Base-by-base conservation (phyloP, 2,113 vertebrate genomes). In the Macroglossus sobrinus region DNA sequence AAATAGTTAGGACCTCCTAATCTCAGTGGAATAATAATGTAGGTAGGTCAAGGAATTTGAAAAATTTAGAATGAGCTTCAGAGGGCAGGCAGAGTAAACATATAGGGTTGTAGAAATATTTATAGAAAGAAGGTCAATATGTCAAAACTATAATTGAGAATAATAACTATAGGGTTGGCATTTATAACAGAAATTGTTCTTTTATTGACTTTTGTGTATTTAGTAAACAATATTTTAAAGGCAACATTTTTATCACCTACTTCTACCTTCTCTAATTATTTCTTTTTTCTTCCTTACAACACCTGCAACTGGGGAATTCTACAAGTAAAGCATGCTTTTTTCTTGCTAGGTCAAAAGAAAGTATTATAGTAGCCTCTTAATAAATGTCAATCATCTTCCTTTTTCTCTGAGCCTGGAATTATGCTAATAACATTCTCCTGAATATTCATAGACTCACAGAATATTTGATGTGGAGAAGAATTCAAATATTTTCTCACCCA, bases 351-450 rank as follows among this genome's bases (percentile, higher is more conserved):
- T 95, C 92, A 96, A 97, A 97, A 97, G 30, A 93, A 88, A 93
- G 50, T 24, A 45, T 93, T 89, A 57, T 16, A 89, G 38, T 96
- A 78, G 78, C 93, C 84, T 94, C 92, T 87, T 97, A 89, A 89
- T 89, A 96, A 97, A 97, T 92, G 79, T 95, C 93, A 97, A 92
- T 96, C 97, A 75, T 68, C 4, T 86, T 93, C 45, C 38, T 69
- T 93, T 97, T 97, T 95, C 61, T n/a, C 61, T 84, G 92, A 97
- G 50, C 68, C 84, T 89, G 50, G 74, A 95, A 97, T 97, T 93
- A 97, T 57, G 79, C 75, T 97, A 95, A 97, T 95, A 61, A 64
- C 2, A 47, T 45, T 85, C 72, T 96, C 21, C 11, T 93, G 90
- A 93, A 94, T 95, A 97, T 96, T 96, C 88, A 96, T 95, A 94